Base-by-base conservation (phyloP, 2,113 vertebrate species). In the Synchiropus splendidus region DNA sequence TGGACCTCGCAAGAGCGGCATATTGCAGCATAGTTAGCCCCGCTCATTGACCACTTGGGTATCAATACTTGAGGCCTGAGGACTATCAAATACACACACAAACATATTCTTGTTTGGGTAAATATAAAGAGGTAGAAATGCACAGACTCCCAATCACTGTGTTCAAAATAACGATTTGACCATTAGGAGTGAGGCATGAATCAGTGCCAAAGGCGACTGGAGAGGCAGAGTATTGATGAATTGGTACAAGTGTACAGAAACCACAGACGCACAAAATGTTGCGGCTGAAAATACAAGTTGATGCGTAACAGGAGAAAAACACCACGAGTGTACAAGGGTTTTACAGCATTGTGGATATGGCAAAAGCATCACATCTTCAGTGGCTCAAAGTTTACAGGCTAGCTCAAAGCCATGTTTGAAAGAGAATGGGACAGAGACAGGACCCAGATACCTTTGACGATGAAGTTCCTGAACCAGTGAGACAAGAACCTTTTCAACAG, bases 41-140 rank as follows among this genome's bases (percentile, higher is more conserved):
- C 66, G 64, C 71, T 76, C 61, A 77, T 66, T 78, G 71, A 77
- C 71, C 75, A 74, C 58, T 75, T 68, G 60, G 51, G 58, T 67
- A 83, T 81, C 81, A 74, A 83, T 81, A 77, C 56, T 40, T 33
- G 67, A 32, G 38, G 67, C 72, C 55, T 15, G 64, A 70, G 76
- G 66, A 67, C 60, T 60, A 60, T 50, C 36, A 49, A 45, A 39
- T 32, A 58, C 14, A 18, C 13, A 31, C 1, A 27, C 18, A 14
- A 10, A 14, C 30, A 37, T 4, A 61, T 41, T 33, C 21, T 36
- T 54, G 42, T 47, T 50, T 45, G 39, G 39, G 18, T 39, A 58
- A 53, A 69, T 39, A 61, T 12, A 38, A 16, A 53, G 31, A 21
- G 44, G 48, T 16, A 35, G 31, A 50, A 44, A 39, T 13, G 33